Percentiles rank a stretch among this genome's conserved stretches.
phyloP scores from a whole-genome alignment of 2,113 vertebrate species.

The Leiothrix lutea region DNA sequence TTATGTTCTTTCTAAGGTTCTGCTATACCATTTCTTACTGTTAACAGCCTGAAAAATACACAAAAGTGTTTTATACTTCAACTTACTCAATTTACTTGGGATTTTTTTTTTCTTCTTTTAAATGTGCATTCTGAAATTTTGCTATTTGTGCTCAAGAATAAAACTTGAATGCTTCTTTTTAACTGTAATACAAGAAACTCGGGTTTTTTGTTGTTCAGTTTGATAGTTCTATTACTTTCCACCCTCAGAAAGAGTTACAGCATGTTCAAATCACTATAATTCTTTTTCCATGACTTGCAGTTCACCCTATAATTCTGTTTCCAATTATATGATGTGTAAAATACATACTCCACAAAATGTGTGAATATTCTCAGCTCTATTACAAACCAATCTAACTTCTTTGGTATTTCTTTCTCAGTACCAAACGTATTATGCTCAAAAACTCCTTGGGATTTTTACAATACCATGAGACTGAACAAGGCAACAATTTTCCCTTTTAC shows the following conservation, averaged over 20 bases:
- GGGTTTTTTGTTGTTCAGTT: neutral
- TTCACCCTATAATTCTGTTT: constrained; percentile 45
- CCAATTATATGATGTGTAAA: constrained; percentile 45
- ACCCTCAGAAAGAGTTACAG: neutral
- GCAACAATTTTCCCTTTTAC: neutral
- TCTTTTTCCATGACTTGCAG: neutral
- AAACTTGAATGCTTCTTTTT: constrained; percentile 5
- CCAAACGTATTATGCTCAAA: neutral
- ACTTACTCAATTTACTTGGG: neutral
- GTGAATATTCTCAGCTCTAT: constrained; percentile 39
- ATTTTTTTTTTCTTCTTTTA: neutral
- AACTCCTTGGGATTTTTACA: neutral
- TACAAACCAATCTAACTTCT: constrained; percentile 22
- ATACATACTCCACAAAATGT: constrained; percentile 15
- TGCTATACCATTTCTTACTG: neutral
- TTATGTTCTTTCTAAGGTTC: neutral
- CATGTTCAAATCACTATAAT: neutral
- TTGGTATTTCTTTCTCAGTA: neutral
- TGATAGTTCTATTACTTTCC: neutral
- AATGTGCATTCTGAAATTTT: neutral
- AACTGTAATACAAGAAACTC: neutral
- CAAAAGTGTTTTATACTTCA: neutral
- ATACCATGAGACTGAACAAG: neutral
- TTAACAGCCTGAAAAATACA: neutral
- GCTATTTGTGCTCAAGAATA: neutral